These are phyloP conservation scores for Oryzias sinensis DNA, from an alignment of 2,797 vertebrate species.

Conservation along the genomic window DNA sequence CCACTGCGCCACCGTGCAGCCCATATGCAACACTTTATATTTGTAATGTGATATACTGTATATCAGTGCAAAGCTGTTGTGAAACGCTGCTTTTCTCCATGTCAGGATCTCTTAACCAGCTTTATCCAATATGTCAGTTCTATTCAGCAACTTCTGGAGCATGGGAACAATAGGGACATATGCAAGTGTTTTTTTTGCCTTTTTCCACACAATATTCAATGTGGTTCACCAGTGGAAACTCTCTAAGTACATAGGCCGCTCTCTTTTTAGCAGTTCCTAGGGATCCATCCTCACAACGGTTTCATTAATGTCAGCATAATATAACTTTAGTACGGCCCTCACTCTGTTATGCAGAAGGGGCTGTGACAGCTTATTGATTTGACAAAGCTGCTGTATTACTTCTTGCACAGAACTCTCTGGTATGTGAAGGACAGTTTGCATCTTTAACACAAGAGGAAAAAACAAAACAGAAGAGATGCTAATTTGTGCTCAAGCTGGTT, in stretches of 20 bases:
- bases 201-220: background rate
- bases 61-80: no score
- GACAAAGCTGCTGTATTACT: conserved; percentile 14
- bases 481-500: conserved; percentile 22
- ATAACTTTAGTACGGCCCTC: conserved; percentile 4
- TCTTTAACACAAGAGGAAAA: background rate
- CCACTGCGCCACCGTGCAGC: no score
- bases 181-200: conserved; percentile 1
- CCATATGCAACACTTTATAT: no score
- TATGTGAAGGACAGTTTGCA: conserved; percentile 3
- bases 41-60: no score
- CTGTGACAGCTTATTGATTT: conserved; percentile 24
- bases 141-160: conserved; percentile 6
- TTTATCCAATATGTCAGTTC: background rate
- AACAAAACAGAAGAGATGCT: conserved; percentile 10
- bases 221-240: background rate
- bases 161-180: conserved; percentile 1
- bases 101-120: background rate
- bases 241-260: no score
- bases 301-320: background rate
- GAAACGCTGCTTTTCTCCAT: no score
- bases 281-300: no score
- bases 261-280: no score
- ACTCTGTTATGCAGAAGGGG: conserved; percentile 31
- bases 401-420: conserved; percentile 3